phyloP scores from a whole-genome alignment of 2,888 invertebrate genomes.

The Drosophila kokeensis region DNA sequence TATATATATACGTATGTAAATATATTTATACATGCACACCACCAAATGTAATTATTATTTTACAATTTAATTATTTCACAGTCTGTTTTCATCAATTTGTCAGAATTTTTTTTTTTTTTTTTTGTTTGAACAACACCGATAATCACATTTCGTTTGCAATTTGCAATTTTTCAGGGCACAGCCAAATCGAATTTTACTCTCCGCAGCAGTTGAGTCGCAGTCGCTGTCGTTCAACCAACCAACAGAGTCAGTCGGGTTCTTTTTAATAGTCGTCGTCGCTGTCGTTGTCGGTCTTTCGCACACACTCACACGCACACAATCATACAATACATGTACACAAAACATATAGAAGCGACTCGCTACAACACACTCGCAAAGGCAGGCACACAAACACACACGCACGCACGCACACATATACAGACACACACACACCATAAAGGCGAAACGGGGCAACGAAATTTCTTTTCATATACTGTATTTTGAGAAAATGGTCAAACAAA shows the following conservation, averaged over 20 bases:
- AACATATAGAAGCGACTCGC: constrained; percentile 19
- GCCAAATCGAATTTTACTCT: constrained; percentile 74
- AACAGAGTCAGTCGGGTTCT: constrained; percentile 73
- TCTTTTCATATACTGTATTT: constrained; percentile 56
- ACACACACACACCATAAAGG: constrained; percentile 34
- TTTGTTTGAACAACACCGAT: constrained; percentile 37
- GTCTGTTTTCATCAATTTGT: constrained; percentile 37
- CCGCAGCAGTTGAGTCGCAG: constrained; percentile 48
- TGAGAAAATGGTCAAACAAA: constrained; percentile 27
- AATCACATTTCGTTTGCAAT: constrained; percentile 63
- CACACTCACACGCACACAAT: constrained; percentile 22
- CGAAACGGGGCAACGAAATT: constrained; percentile 61
- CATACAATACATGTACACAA: constrained; percentile 23
- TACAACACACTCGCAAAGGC: constrained; percentile 28
- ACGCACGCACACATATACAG: constrained; percentile 23
- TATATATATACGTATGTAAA: constrained; percentile 1
- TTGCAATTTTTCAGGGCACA: constrained; percentile 64
- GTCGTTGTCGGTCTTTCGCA: constrained; percentile 64
- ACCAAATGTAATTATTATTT: constrained; percentile 12
- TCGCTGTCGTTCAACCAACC: constrained; percentile 33
- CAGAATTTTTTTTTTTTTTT: constrained; percentile 26
- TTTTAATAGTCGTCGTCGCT: constrained; percentile 58
- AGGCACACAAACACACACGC: constrained; percentile 34
- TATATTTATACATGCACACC: background rate
- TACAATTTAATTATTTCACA: constrained; percentile 47